These are phyloP conservation scores for Thalassophryne amazonica DNA, from an alignment of 2,797 vertebrate species.

Conservation along the genomic window DNA sequence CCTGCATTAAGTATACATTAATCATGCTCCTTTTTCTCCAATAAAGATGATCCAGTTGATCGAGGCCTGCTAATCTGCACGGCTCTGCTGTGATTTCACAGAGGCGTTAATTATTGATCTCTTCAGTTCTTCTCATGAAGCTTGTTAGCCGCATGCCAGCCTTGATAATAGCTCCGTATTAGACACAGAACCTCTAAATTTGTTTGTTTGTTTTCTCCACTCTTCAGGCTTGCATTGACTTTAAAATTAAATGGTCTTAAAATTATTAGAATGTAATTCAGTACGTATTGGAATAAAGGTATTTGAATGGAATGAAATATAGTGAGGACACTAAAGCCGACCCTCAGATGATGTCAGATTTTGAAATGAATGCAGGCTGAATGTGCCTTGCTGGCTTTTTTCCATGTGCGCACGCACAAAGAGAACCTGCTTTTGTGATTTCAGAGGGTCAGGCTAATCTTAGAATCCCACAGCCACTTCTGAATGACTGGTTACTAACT, in stretches of 20 bases:
- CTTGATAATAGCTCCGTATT: conserved; percentile 16
- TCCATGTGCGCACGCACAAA: conserved; percentile 14
- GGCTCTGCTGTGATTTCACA: conserved; percentile 54
- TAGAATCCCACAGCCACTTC: not conserved
- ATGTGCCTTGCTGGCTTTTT: conserved; percentile 54
- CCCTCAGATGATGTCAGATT: conserved; percentile 61
- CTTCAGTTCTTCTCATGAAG: conserved; percentile 57
- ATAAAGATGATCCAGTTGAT: conserved; percentile 44
- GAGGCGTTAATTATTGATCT: conserved; percentile 60
- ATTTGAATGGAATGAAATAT: conserved; percentile 22
- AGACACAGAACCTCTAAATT: conserved; percentile 6
- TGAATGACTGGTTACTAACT: not conserved
- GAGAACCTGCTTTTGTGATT: conserved; percentile 9
- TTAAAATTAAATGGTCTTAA: not conserved
- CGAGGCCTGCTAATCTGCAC: conserved; percentile 55
- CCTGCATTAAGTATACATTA: conserved; percentile 40
- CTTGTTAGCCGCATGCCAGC: conserved; percentile 17
- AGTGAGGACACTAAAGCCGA: conserved; percentile 23
- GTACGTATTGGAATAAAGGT: conserved; percentile 11
- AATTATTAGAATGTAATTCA: conserved; percentile 17
- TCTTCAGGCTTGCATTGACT: conserved; percentile 15
- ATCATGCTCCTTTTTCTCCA: conserved; percentile 29
- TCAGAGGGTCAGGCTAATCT: conserved; percentile 5
- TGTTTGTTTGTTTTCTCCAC: conserved; percentile 2
- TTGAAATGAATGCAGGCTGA: conserved; percentile 38